Evolutionary conservation across 2,113 vertebrate genomes (phyloP).

Genomic region (Oncorhynchus clarkii): DNA sequence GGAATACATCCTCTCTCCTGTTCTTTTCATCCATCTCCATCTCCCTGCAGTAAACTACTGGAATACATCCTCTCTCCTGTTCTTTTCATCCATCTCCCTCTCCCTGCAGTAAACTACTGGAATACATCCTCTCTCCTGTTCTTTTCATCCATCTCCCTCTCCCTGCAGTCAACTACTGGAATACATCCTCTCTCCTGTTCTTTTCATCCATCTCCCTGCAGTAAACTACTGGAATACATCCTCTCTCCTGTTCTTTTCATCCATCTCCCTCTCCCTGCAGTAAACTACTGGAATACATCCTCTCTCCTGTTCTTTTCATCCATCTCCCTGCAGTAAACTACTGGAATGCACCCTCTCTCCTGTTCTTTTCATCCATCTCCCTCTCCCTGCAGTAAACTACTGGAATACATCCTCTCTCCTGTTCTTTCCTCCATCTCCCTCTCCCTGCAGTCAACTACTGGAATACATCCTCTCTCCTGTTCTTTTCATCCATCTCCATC

Average conservation of each 20-base stretch:
- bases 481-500: constrained; percentile 35
- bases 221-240: no score
- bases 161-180: background rate
- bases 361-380: constrained; percentile 23
- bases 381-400: constrained; percentile 10
- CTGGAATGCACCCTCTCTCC: background rate
- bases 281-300: no score
- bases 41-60: no score
- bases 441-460: no score
- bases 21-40: no score
- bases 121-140: background rate
- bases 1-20: background rate
- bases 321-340: constrained; percentile 17
- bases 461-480: background rate
- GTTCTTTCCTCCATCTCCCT: no score
- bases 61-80: no score
- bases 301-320: constrained; percentile 17
- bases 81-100: no score
- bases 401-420: background rate
- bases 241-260: no score
- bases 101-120: no score
- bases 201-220: no score
- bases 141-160: constrained; percentile 31
- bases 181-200: background rate
- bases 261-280: no score